phyloP scores from a whole-genome alignment of 2,113 vertebrate species.

The Colistium nudipinnis region DNA sequence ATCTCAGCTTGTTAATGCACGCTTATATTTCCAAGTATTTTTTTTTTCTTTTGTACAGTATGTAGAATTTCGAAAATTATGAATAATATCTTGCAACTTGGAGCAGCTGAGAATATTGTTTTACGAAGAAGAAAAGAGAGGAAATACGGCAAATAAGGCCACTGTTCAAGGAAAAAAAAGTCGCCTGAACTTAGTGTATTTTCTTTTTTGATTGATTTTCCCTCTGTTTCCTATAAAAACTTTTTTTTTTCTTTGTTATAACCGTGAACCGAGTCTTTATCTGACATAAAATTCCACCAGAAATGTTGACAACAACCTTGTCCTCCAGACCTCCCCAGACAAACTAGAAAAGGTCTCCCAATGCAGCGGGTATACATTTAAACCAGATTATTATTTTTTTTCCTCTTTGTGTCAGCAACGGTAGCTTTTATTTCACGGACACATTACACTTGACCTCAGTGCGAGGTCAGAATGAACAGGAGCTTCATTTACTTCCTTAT shows the following conservation, averaged over 20 bases:
- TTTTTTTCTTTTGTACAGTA: background rate
- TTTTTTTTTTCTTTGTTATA: slow-evolving; percentile 1
- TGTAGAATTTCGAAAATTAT: background rate
- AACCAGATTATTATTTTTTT: background rate
- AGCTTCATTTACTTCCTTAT: slow-evolving; percentile 36
- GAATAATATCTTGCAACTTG: background rate
- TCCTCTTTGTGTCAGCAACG: background rate
- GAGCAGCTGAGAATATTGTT: background rate
- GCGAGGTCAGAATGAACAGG: slow-evolving; percentile 4
- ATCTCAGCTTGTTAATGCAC: slow-evolving; percentile 6
- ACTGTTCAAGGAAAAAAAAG: no score
- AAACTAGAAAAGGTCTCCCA: slow-evolving; percentile 17
- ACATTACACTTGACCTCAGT: slow-evolving; percentile 20
- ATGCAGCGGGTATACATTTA: slow-evolving; percentile 1
- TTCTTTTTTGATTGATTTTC: no score
- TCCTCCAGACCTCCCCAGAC: background rate
- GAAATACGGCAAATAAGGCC: no score
- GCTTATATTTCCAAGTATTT: background rate
- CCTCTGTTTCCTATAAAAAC: no score
- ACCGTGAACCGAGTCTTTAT: background rate
- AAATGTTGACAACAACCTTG: slow-evolving; percentile 23
- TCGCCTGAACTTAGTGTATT: no score
- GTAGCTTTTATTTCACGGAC: slow-evolving; percentile 8
- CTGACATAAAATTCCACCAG: slow-evolving; percentile 3
- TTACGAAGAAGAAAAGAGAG: no score